Percentiles rank a stretch among this genome's conserved stretches.
Evolutionary conservation across 2,797 vertebrate genomes (phyloP).

Genomic region (Hipposideros larvatus): DNA sequence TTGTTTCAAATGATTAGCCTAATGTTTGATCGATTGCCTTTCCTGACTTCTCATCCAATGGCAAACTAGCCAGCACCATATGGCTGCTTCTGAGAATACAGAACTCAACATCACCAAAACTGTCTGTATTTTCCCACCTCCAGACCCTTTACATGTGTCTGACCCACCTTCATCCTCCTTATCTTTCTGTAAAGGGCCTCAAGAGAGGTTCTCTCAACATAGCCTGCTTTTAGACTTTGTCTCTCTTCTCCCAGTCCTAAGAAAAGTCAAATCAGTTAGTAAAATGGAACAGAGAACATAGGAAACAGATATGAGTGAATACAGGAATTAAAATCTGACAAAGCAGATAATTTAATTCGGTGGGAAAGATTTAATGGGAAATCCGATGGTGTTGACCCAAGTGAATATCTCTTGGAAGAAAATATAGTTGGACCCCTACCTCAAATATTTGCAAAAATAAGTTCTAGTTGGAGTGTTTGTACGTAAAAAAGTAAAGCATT

Average conservation of each 20-base stretch:
- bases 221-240: not conserved
- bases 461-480: not conserved
- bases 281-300: not conserved
- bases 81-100: not conserved
- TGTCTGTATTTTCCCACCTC: not conserved
- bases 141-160: not conserved
- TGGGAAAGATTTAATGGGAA: not conserved
- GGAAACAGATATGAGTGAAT: not conserved
- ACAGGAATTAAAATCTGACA: not conserved
- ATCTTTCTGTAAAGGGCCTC: not conserved
- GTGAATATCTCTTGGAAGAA: not conserved
- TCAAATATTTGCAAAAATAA: not conserved
- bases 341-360: not conserved
- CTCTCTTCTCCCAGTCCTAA: not conserved
- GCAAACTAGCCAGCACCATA: not conserved
- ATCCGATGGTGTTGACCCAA: not conserved
- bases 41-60: not conserved
- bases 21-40: not conserved
- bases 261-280: not conserved
- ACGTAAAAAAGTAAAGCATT: not conserved
- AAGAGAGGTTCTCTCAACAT: not conserved
- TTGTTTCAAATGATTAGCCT: not conserved
- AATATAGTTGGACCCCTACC: not conserved
- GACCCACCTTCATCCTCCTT: not conserved
- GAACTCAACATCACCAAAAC: not conserved